These are phyloP conservation scores for Gymnoscopelus microlampas DNA, from an alignment of 2,797 vertebrate genomes.

Conservation along the genomic window DNA sequence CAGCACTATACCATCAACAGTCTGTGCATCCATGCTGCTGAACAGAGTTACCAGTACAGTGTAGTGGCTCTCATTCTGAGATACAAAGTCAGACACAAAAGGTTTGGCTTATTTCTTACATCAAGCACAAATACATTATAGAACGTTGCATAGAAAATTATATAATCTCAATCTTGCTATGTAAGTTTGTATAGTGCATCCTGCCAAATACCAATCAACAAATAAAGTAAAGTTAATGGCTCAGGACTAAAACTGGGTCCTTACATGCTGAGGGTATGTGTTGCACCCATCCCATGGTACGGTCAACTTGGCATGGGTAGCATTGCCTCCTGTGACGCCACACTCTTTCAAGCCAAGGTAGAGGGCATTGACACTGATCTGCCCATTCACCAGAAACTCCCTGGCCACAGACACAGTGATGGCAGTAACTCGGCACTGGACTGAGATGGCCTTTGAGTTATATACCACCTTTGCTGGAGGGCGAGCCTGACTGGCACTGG, in stretches of 20 bases:
- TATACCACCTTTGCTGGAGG: neutral
- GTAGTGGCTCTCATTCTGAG: conserved; percentile 84
- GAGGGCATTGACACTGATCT: conserved; percentile 77
- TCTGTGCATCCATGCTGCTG: conserved; percentile 55
- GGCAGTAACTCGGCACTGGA: conserved; percentile 79
- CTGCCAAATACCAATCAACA: neutral
- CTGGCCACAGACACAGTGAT: conserved; percentile 79
- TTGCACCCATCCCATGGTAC: conserved; percentile 83
- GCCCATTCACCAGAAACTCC: conserved; percentile 74
- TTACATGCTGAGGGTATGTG: conserved; percentile 79
- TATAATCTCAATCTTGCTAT: too few species aligned
- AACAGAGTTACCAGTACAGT: conserved; percentile 78
- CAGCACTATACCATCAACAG: conserved; percentile 31
- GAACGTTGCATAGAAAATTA: too few species aligned
- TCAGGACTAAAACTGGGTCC: conserved; percentile 30
- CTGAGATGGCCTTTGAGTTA: conserved; percentile 47
- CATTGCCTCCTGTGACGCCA: conserved; percentile 73
- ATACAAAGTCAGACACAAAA: conserved; percentile 28
- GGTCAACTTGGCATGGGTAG: conserved; percentile 79
- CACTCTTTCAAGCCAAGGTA: conserved; percentile 86
- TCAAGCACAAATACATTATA: too few species aligned
- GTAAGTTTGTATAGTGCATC: neutral
- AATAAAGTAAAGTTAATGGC: too few species aligned
- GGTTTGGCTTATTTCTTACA: too few species aligned
- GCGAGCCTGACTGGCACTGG: neutral